Base-by-base conservation (phyloP, 2,113 vertebrate species). In the Campylorhamphus procurvoides region DNA sequence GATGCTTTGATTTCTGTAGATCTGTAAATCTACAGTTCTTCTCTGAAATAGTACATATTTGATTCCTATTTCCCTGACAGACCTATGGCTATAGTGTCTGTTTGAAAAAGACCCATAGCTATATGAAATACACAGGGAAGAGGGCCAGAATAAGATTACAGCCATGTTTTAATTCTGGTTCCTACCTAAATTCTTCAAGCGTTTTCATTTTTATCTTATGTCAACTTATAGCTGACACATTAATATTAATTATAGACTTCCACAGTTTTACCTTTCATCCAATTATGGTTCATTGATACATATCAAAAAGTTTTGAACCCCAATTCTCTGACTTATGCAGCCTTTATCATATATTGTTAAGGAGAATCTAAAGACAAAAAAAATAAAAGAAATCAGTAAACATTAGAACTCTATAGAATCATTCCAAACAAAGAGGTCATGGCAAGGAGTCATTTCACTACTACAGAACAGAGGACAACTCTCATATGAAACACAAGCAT, bases 311-410 rank as follows among this genome's bases (percentile, higher is more conserved):
- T 22, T 87, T 29, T 33, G 46, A 92, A 87, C 3, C 3, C 33
- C 49, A 84, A 81, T 19, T 12, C 9, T 56, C 39, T 18, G 25
- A 33, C 29, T 59, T n/a, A 64, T 2, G 10, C 25, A 93, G 63
- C 9, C 19, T 73, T 73, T 60, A 55, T 29, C 13, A 56, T 5
- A 40, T 7, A 47, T 13, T 42, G 12, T 17, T 84, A 77, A 28
- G 12, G 13, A 84, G 8, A 81, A 76, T 37, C 19, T 23, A 46
- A 71, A 74, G 33, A 76, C 7, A n/a, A 89, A 29, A 74, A 74
- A 25, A 14, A 29, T 0, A 29, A 20, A 77, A 39, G 0, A 46
- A 35, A n/a, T 3, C 22, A 49, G 8, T 33, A 85, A 79, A 18
- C 17, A 63, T 37, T 18, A 63, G 14, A 71, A 78, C 8, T 10